phyloP scores from a whole-genome alignment of 2,888 invertebrate genomes.

The Adela reaumurella region DNA sequence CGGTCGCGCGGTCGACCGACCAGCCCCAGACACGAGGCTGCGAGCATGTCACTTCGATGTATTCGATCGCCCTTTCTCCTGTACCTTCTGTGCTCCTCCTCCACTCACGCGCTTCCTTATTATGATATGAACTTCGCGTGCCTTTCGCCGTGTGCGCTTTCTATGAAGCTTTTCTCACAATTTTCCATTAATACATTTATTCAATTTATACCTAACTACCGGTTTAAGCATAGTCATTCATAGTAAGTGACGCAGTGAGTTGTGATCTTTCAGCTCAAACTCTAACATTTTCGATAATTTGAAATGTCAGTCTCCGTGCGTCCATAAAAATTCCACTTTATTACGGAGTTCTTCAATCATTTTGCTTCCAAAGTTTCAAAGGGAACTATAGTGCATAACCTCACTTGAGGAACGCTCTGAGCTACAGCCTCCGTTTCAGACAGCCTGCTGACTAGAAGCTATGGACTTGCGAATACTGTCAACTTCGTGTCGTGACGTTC shows the following conservation, averaged over 20 bases:
- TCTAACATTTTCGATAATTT: not conserved
- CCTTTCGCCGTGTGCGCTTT: conserved; percentile 9
- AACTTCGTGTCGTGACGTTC: conserved; percentile 43
- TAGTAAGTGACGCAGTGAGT: conserved; percentile 1
- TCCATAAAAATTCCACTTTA: too few species aligned
- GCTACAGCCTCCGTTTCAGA: too few species aligned
- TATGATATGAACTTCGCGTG: conserved; percentile 19
- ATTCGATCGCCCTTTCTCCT: conserved; percentile 41
- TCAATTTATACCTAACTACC: too few species aligned
- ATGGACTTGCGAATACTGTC: conserved; percentile 54
- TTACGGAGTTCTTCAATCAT: too few species aligned
- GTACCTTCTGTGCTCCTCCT: not conserved
- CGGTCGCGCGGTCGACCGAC: too few species aligned
- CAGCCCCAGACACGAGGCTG: conserved; percentile 55
- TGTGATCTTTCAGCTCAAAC: not conserved
- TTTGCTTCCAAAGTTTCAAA: too few species aligned
- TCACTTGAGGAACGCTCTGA: too few species aligned
- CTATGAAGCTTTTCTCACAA: conserved; percentile 3
- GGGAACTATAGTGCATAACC: too few species aligned
- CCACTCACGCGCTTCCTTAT: conserved; percentile 51
- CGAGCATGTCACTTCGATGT: conserved; percentile 30
- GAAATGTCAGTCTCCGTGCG: not conserved
- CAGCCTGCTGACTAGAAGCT: too few species aligned
- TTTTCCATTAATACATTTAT: too few species aligned
- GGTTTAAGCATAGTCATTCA: conserved; percentile 4